Percentiles rank a stretch among this genome's conserved stretches.
These are phyloP conservation scores for Fulica atra DNA, from an alignment of 2,113 vertebrate genomes.

Conservation along the genomic window DNA sequence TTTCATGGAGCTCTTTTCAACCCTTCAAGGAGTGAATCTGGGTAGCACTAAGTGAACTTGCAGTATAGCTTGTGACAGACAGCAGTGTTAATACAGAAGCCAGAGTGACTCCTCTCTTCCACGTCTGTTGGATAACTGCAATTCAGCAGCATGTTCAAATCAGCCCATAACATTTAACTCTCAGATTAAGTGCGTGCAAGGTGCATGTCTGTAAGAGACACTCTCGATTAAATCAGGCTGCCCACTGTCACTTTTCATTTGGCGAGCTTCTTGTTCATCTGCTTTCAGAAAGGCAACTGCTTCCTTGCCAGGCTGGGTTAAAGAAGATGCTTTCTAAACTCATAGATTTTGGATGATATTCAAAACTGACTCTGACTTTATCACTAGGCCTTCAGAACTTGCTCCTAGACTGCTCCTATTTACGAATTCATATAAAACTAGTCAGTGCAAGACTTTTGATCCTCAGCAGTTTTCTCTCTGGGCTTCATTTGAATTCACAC, in stretches of 20 bases:
- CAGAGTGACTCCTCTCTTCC: background rate
- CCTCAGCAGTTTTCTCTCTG: background rate
- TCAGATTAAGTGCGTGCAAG: background rate
- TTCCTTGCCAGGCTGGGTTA: background rate
- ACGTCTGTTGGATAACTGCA: background rate
- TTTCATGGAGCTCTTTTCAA: background rate
- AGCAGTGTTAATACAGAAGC: background rate
- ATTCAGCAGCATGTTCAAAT: background rate
- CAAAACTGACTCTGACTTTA: background rate
- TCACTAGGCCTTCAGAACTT: background rate
- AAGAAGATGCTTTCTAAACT: background rate
- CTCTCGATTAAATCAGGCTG: background rate
- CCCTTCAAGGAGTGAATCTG: background rate
- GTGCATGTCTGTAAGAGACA: background rate
- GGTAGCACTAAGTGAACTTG: background rate
- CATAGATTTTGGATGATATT: background rate
- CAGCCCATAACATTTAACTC: background rate
- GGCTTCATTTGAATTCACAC: background rate
- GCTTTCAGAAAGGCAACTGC: background rate
- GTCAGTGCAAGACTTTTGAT: background rate
- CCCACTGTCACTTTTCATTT: background rate
- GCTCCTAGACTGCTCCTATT: background rate
- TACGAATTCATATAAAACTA: background rate
- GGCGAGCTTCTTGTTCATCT: background rate
- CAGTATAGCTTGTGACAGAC: background rate